Percentiles rank a stretch among this genome's conserved stretches.
phyloP scores from a whole-genome alignment of 1,140 invertebrate genomes.

The Maconellicoccus hirsutus region DNA sequence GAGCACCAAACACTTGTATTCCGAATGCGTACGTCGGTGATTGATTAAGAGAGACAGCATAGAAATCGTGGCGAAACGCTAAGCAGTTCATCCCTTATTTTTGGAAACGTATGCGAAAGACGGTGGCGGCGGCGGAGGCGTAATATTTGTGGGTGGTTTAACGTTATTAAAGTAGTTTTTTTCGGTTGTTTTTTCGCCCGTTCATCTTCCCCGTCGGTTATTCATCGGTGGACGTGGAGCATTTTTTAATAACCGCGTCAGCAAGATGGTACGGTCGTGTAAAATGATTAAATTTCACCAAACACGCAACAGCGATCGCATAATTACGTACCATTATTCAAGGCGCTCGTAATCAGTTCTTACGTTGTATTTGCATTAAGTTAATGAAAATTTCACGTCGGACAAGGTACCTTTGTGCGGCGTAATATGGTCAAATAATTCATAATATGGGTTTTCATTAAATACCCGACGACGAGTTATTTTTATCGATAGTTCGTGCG shows the following conservation, averaged over 20 bases:
- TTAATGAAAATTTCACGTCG: not conserved
- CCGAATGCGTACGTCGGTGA: no score
- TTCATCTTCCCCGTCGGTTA: no score
- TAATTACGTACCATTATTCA: not conserved
- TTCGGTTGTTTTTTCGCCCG: not conserved
- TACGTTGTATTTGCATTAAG: constrained; percentile 2
- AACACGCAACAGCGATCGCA: not conserved
- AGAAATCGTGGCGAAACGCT: not conserved
- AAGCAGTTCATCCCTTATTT: not conserved
- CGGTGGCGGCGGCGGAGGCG: not conserved
- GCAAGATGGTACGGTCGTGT: not conserved
- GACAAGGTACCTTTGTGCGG: not conserved
- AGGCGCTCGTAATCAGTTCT: not conserved
- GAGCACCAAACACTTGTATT: no score
- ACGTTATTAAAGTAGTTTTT: not conserved
- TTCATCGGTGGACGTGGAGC: not conserved
- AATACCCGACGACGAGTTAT: no score
- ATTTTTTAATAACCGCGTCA: not conserved
- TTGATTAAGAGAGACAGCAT: no score
- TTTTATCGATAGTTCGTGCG: no score
- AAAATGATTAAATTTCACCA: not conserved
- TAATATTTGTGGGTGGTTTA: not conserved
- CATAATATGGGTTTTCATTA: not conserved
- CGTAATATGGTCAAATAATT: not conserved
- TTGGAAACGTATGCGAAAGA: not conserved